Evolutionary conservation across 2,113 vertebrate genomes (phyloP), one percentile per base, ranked within the genome.

Genomic region (Gavialis gangeticus): DNA sequence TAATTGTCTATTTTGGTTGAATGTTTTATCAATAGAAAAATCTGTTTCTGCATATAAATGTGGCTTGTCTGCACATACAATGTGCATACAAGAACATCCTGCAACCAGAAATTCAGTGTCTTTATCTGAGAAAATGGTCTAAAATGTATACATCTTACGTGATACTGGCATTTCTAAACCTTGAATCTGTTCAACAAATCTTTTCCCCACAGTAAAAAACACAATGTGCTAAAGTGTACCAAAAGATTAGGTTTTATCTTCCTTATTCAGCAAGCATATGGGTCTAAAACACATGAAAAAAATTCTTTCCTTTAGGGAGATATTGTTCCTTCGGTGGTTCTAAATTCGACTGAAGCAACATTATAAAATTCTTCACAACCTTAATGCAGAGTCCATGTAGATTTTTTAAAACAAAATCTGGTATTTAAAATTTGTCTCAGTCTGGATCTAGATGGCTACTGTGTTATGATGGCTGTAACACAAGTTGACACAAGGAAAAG

Each of bases 251-350:
- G 28, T 67, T n/a, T 77, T 59, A 75, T n/a, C 5, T 69, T 69
- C n/a, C 18, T 46, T 73, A 27, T 0, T 0, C 7, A 84, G 27
- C 10, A 76, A 17, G 67, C 25, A 91, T 12, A 60, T 6, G 0
- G 5, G 37, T 71, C 21, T 63, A 67, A 67, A 64, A 79, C 71
- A 86, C 71, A 46, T 2, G 75, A 88, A 46, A 54, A 57, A 82
- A 79, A 75, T 0, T 2, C 28, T n/a, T 17, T 62, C 11, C 12
- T 83, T 34, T 54, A 58, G 75, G 66, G 66, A 69, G 17, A 34
- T 69, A 69, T 34, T 69, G 27, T 46, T 46, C 46, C 46, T 7
- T 46, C 9, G 8, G 46, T 46, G 46, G 11, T 77, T 88, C 37
- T 37, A 17, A 14, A 59, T 76, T 94, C 79, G 22, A 60, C 1